Conservation (phyloP, 2,888 invertebrate species). For the Pachycephus smyrnensis region DNA sequence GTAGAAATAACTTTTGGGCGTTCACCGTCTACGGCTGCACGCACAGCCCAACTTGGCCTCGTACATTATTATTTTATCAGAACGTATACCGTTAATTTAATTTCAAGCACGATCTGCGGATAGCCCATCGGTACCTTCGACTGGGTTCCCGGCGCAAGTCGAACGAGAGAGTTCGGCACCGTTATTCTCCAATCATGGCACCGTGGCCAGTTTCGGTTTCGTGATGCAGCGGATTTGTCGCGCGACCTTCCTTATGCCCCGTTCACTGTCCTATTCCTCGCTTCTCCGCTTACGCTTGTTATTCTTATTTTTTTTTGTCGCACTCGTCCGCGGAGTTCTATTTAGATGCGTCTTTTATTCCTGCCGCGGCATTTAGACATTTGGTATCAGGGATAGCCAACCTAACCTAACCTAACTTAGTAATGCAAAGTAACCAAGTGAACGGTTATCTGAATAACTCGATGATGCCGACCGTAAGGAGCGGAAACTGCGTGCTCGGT, state of each 20-base stretch:
- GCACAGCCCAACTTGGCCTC: not conserved
- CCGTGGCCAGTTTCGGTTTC: slow-evolving; percentile 1
- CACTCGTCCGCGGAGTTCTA: not conserved
- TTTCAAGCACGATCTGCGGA: slow-evolving; percentile 20
- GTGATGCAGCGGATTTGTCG: not conserved
- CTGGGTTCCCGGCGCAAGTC: not conserved
- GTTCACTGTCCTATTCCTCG: not conserved
- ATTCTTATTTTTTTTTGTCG: not conserved
- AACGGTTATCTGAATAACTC: not conserved
- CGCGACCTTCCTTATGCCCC: not conserved
- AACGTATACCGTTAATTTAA: slow-evolving; percentile 34
- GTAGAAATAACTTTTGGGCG: not conserved
- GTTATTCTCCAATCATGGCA: not conserved
- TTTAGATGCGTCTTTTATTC: not conserved
- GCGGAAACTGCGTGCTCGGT: not conserved
- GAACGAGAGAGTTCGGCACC: not conserved
- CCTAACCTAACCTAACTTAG: not conserved
- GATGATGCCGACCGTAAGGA: not conserved
- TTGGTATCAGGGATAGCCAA: not conserved
- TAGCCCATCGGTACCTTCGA: not conserved
- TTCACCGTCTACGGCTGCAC: not conserved
- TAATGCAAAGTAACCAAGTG: not conserved
- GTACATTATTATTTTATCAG: slow-evolving; percentile 5
- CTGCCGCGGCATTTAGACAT: not conserved
- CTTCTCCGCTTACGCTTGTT: not conserved